phyloP scores from a whole-genome alignment of 2,888 invertebrate species.

The Brenthis hecate region DNA sequence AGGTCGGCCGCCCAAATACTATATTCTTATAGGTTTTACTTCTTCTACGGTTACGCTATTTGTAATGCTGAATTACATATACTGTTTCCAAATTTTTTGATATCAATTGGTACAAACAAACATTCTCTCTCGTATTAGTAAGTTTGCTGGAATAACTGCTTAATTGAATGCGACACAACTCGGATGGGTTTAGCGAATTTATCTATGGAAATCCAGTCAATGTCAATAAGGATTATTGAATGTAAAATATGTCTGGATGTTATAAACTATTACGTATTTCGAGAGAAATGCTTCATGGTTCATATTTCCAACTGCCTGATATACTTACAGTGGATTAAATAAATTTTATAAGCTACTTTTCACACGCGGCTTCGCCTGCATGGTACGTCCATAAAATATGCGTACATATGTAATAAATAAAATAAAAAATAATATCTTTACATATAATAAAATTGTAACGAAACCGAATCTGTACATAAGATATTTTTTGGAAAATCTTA shows the following conservation, averaged over 20 bases:
- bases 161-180: not conserved
- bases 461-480: too few relatives aligned
- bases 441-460: too few relatives aligned
- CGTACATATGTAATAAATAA: too few relatives aligned
- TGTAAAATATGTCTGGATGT: not conserved
- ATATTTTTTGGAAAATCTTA: too few relatives aligned
- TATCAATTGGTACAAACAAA: not conserved
- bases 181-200: not conserved
- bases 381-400: too few relatives aligned
- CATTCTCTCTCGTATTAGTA: not conserved
- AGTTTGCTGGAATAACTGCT: not conserved
- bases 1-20: too few relatives aligned
- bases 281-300: not conserved
- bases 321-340: not conserved
- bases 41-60: too few relatives aligned
- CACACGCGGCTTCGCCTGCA: too few relatives aligned
- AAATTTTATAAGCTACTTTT: not conserved
- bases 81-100: not conserved
- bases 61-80: too few relatives aligned
- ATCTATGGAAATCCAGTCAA: not conserved
- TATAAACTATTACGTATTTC: not conserved
- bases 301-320: not conserved
- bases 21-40: too few relatives aligned
- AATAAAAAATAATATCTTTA: too few relatives aligned
- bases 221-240: slow-evolving; percentile 12